phyloP scores from a whole-genome alignment of 2,797 vertebrate species.

The Pagetopsis macropterus region DNA sequence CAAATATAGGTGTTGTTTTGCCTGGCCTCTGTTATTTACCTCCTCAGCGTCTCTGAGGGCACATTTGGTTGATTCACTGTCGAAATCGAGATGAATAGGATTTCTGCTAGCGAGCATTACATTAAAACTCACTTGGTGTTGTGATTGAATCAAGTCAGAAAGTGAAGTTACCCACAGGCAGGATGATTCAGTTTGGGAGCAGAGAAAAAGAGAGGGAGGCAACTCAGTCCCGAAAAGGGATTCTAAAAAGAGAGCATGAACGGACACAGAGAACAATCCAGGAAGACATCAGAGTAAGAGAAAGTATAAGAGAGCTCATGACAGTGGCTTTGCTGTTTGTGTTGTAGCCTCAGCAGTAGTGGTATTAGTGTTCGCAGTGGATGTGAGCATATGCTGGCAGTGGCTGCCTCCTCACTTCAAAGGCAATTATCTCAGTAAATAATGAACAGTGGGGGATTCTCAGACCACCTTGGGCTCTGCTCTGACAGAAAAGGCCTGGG shows the following conservation, averaged over 20 bases:
- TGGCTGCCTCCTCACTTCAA: slow-evolving; percentile 70
- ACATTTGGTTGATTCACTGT: slow-evolving; percentile 30
- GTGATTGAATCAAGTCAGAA: slow-evolving; percentile 46
- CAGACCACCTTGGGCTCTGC: slow-evolving; percentile 56
- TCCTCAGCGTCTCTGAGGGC: slow-evolving; percentile 6
- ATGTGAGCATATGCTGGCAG: slow-evolving; percentile 66
- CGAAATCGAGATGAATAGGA: slow-evolving; percentile 37
- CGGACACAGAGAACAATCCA: slow-evolving; percentile 21
- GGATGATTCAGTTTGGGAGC: slow-evolving; percentile 23
- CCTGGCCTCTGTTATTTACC: background rate
- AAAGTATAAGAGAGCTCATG: slow-evolving; percentile 12
- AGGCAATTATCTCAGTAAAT: slow-evolving; percentile 78
- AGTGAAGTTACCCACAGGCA: slow-evolving; percentile 31
- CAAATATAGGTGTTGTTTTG: background rate
- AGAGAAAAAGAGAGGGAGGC: slow-evolving; percentile 13
- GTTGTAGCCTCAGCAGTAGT: slow-evolving; percentile 53
- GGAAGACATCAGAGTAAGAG: slow-evolving; percentile 20
- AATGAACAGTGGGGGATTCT: slow-evolving; percentile 75
- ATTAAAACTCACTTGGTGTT: slow-evolving; percentile 45
- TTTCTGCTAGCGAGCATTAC: slow-evolving; percentile 33
- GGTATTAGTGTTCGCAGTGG: slow-evolving; percentile 64
- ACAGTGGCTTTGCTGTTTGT: slow-evolving; percentile 57
- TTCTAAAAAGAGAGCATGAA: slow-evolving; percentile 14
- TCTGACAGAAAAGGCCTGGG: slow-evolving; percentile 42
- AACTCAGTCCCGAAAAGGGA: background rate